Evolutionary conservation across 1,140 invertebrate species (phyloP), one percentile per base, ranked within the genome.

Genomic region (Tetramorium alpestre): DNA sequence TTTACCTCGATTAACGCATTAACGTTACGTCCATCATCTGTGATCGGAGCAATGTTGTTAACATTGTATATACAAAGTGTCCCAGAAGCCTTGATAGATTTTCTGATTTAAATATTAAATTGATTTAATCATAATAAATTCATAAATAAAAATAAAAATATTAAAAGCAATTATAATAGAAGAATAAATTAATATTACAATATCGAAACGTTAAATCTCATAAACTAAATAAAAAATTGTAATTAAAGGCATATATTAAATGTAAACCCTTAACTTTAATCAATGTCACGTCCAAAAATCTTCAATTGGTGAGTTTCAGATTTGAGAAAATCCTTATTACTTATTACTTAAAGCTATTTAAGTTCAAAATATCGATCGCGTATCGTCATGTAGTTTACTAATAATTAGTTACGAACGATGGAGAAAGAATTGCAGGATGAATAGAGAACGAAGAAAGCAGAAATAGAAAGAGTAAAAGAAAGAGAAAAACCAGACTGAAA

Each of bases 1-100:
- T 85, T 86, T 77, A 80, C 77, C 77, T 88, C 89, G 89, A 81
- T 89, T 77, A 84, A 73, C 80, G 67, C 69, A 73, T 84, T 84
- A 84, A 38, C 69, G 51, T 84, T 73, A 47, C 54, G 69, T 75
- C 54, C 41, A 84, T 84, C 69, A 84, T 10, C 54, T 56, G 38
- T 84, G 69, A 84, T 69, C 69, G 80, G 80, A 75, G 75, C 41
- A 44, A 70, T 75, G 69, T 75, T 69, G 80, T 84, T 58, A 75
- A 84, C 80, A 84, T 84, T 84, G 54, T 54, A 54, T 47, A 75
- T 75, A 73, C 16, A 28, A 16, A 62, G 18, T 49, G 69, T 84
- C 54, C 54, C 18, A 75, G 80, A 84, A 75, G 4, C 69, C 69
- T 56, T 44, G 13, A 25, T 49, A 22, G 10, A 58, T 47, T 33